Base-by-base conservation (phyloP, 2,113 vertebrate genomes). In the Ameiurus melas region DNA sequence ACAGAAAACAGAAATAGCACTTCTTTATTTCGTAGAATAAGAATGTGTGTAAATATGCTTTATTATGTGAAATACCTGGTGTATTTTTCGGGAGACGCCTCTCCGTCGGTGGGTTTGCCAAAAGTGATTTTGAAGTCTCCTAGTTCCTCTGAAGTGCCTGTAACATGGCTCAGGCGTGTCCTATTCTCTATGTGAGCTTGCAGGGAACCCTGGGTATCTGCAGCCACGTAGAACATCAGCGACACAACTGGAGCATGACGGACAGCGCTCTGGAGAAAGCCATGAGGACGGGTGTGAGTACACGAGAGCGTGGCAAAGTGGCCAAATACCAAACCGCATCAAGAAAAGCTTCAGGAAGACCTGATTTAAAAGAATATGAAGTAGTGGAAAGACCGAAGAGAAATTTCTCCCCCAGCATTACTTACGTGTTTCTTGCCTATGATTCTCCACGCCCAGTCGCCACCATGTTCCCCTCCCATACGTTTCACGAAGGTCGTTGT, bases 391-490 rank as follows among this genome's bases (percentile, higher is more conserved):
- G 6, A 78, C 1, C n/a, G 20, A 1, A 81, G 33, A 30, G 16
- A 58, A 39, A 57, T 0, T 2, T 16, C 36, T 19, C 39, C 19
- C 4, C 8, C 10, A 17, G 47, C 9, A 39, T 82, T 85, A 77
- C 93, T 93, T 92, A 98, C 97, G 92, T 97, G 95, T 68, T 94
- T 94, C 88, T 95, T 95, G 22, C 95, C 97, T 0, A 96, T 97
- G 91, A 99, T 92, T 89, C 98, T 95, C 98, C 98, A 99, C 43
- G 97, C 98, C 98, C 98, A 99, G 85, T 99, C 98, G 14, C 98
- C 98, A 1, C 98, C 98, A 0, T 99, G 97, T 6, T 92, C 88
- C 2, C 98, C 98, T 25, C 98, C 98, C 1, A 93, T 91, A 17
- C 96, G 93, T 92, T 99, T 99, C 36, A 97, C 97, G 64, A 98